A percentile compares a stretch with the other conserved stretches of the same genome.
Conservation (phyloP, 2,797 vertebrate species). For the Acrossocheilus fasciatus region DNA sequence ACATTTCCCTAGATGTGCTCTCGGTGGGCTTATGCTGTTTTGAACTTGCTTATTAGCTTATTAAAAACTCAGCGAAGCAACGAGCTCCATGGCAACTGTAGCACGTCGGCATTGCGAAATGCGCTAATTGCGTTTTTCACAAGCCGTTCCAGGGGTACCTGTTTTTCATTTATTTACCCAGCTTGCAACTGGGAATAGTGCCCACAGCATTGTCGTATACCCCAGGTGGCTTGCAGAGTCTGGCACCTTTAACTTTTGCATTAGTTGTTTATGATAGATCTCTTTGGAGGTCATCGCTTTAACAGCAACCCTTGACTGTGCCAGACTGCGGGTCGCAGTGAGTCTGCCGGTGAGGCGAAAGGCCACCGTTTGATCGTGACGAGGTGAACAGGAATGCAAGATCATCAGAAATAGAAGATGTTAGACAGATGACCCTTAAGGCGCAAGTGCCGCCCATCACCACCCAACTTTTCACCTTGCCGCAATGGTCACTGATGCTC, state of each 20-base stretch:
- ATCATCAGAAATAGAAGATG: conserved; percentile 30
- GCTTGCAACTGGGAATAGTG: conserved; percentile 49
- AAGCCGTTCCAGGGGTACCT: conserved; percentile 14
- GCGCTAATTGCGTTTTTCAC: conserved; percentile 56
- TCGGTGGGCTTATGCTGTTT: conserved; percentile 39
- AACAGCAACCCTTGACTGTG: conserved; percentile 32
- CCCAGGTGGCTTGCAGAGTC: conserved; percentile 7
- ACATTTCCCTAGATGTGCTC: conserved; percentile 39
- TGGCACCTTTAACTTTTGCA: conserved; percentile 42
- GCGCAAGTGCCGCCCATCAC: conserved; percentile 28
- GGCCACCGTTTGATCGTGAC: conserved; percentile 21
- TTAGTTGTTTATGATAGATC: conserved; percentile 36
- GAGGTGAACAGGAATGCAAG: conserved; percentile 14
- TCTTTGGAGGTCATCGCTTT: conserved; percentile 30
- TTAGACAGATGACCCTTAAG: not conserved
- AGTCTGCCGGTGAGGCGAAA: conserved; percentile 23
- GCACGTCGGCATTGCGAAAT: conserved; percentile 13
- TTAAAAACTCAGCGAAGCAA: conserved; percentile 49
- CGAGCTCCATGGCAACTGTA: conserved; percentile 58
- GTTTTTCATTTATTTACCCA: conserved; percentile 44
- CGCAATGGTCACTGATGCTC: conserved; percentile 37
- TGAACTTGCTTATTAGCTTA: conserved; percentile 56
- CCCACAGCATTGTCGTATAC: conserved; percentile 24
- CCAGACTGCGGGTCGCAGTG: conserved; percentile 28
- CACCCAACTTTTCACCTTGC: conserved; percentile 47